These are phyloP conservation scores for Protonibea diacanthus DNA, from an alignment of 2,797 vertebrate genomes.

Conservation along the genomic window DNA sequence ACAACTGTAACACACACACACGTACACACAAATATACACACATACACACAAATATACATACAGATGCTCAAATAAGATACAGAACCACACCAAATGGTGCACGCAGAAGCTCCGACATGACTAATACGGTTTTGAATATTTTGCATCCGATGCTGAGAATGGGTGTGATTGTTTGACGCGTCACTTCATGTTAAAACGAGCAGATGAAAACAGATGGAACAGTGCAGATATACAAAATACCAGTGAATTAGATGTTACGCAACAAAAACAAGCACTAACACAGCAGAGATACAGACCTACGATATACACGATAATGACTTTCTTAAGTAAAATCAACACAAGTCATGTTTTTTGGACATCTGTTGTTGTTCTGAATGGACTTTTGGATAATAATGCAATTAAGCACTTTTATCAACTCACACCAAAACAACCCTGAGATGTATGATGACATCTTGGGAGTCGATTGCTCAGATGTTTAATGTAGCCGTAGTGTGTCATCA, in stretches of 20 bases:
- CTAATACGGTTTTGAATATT: neutral
- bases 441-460: neutral
- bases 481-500: neutral
- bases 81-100: neutral
- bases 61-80: neutral
- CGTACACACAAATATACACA: slow-evolving; percentile 6
- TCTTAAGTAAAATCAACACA: neutral
- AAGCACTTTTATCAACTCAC: neutral
- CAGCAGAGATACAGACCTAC: neutral
- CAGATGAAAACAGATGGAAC: too few species aligned
- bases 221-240: neutral
- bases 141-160: neutral
- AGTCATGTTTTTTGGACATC: neutral
- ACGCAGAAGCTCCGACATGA: neutral
- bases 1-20: slow-evolving; percentile 83
- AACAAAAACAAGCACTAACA: neutral
- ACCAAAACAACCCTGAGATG: neutral
- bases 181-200: neutral
- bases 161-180: neutral
- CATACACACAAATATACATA: neutral
- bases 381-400: neutral
- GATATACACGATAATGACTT: neutral
- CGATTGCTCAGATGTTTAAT: neutral
- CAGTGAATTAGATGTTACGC: neutral
- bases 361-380: neutral